Percentiles rank a stretch among this genome's conserved stretches.
Conservation (phyloP, 2,888 invertebrate species). For the Palloptera scutellata region DNA sequence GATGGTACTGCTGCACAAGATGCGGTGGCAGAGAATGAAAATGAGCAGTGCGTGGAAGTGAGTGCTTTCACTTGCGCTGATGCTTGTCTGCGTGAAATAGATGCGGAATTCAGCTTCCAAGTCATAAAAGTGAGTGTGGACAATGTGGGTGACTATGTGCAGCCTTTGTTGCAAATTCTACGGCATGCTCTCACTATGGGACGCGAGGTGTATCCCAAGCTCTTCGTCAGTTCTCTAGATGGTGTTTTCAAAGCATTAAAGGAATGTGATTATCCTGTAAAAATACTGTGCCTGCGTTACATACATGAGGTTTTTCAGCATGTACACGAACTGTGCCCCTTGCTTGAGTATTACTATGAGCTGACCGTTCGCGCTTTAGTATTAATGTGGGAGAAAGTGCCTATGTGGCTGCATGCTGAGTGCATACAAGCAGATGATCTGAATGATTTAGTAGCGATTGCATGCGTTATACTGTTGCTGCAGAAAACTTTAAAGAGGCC, state of each 20-base stretch:
- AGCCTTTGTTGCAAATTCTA: conserved; percentile 48
- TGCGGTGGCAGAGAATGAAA: background rate
- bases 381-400: conserved; percentile 47
- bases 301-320: conserved; percentile 43
- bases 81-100: conserved; percentile 47
- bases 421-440: conserved; percentile 43
- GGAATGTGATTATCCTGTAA: conserved; percentile 49
- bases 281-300: conserved; percentile 51
- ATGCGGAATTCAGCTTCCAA: conserved; percentile 45
- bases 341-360: conserved; percentile 39
- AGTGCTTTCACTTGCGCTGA: conserved; percentile 44
- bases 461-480: conserved; percentile 37
- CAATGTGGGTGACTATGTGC: conserved; percentile 44
- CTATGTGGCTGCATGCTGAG: conserved; percentile 48
- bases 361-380: conserved; percentile 44
- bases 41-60: conserved; percentile 14
- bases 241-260: conserved; percentile 49
- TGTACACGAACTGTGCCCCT: conserved; percentile 32
- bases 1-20: conserved; percentile 23
- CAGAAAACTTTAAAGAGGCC: conserved; percentile 13
- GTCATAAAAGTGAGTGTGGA: conserved; percentile 42
- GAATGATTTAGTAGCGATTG: conserved; percentile 36
- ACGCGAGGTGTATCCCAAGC: conserved; percentile 43
- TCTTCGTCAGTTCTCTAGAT: conserved; percentile 45
- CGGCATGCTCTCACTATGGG: conserved; percentile 49